phyloP scores from a whole-genome alignment of 2,888 invertebrate species.

The Aelia acuminata region DNA sequence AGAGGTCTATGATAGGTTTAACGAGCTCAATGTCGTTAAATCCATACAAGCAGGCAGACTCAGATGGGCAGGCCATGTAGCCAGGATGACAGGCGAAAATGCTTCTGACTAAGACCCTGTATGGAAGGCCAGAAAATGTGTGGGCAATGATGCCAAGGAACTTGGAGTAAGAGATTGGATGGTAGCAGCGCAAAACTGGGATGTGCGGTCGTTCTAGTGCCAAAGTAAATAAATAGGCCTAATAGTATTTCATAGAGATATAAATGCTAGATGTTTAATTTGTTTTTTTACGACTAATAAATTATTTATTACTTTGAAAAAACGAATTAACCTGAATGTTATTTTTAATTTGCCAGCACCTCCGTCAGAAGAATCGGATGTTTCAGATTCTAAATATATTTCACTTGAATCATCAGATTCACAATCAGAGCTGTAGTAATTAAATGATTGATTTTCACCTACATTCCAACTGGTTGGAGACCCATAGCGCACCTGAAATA shows the following conservation, averaged over 20 bases:
- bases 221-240: too few relatives aligned
- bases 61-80: too few relatives aligned
- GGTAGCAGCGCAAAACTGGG: too few relatives aligned
- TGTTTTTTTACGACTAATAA: background rate
- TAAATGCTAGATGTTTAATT: background rate
- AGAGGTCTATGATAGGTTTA: too few relatives aligned
- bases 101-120: too few relatives aligned
- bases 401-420: constrained; percentile 71
- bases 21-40: too few relatives aligned
- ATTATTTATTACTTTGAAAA: background rate
- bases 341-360: constrained; percentile 62
- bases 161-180: too few relatives aligned
- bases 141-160: too few relatives aligned
- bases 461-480: constrained; percentile 73
- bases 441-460: constrained; percentile 69
- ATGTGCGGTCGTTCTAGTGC: too few relatives aligned
- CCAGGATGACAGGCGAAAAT: too few relatives aligned
- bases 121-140: too few relatives aligned
- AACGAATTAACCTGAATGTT: constrained; percentile 57
- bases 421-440: constrained; percentile 72
- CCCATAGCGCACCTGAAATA: constrained; percentile 71
- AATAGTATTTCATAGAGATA: background rate
- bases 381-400: constrained; percentile 67
- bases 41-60: too few relatives aligned
- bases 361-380: constrained; percentile 65